Evolutionary conservation across 2,888 invertebrate species (phyloP).

Genomic region (Galerucella pusilla): DNA sequence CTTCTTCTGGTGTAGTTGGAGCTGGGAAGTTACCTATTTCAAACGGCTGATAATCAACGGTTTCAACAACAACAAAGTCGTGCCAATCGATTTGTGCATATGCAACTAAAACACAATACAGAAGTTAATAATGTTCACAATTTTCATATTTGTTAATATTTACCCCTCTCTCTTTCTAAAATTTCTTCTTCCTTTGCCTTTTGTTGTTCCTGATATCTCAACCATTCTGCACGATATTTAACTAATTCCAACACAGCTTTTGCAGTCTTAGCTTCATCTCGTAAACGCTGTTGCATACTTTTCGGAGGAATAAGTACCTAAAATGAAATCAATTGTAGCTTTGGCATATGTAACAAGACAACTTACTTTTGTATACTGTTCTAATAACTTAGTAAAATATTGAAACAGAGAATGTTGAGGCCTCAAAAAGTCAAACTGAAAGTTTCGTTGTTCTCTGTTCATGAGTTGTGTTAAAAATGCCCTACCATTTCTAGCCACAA

Average conservation of each 20-base stretch:
- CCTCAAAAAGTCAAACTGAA: conserved; percentile 97
- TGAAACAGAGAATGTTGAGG: conserved; percentile 98
- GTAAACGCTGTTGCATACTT: conserved; percentile 82
- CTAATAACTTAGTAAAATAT: conserved; percentile 97
- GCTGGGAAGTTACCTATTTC: conserved; percentile 97
- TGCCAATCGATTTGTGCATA: conserved; percentile 99
- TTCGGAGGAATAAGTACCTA: conserved; percentile 93
- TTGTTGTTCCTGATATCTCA: conserved; percentile 93
- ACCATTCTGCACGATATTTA: conserved; percentile 96
- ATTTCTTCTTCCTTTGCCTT: conserved; percentile 94
- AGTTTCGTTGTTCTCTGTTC: conserved; percentile 98
- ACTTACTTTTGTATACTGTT: conserved; percentile 94
- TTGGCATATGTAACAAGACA: neutral
- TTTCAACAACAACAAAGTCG: conserved; percentile 99
- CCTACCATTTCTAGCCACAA: conserved; percentile 97
- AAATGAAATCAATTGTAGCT: conserved; percentile 1
- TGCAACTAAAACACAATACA: conserved; percentile 69
- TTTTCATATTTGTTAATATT: conserved; percentile 29
- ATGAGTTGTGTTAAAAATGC: conserved; percentile 98
- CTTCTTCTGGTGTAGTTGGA: conserved; percentile 96
- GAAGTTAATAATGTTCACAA: neutral
- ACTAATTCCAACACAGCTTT: conserved; percentile 85
- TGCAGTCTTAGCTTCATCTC: conserved; percentile 79
- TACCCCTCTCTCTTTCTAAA: conserved; percentile 90
- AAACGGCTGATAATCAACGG: conserved; percentile 97